Evolutionary conservation across 2,797 vertebrate genomes (phyloP), one percentile per base, ranked within the genome.

Genomic region (Propithecus perrieri): DNA sequence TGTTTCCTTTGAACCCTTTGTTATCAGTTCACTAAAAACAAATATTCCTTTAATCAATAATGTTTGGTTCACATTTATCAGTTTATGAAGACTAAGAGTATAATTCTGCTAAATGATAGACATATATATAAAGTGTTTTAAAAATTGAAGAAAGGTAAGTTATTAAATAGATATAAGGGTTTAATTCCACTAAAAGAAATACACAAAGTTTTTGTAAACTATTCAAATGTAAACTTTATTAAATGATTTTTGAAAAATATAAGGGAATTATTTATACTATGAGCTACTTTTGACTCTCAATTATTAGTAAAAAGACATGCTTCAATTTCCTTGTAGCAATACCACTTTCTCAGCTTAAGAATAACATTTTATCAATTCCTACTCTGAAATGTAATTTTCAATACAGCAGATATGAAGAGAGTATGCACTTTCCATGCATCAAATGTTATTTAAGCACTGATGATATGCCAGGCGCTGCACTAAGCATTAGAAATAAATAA

Each of bases 161-260:
- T 26, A 89, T 50, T 79, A 88, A 85, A 75, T 30, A 17, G 20
- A 78, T 78, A 74, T 33, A 53, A 95, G 50, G 15, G 26, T 71
- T 93, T 71, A 71, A 93, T 67, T 26, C 13, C 46, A 79, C 59
- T 76, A 78, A 53, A 81, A 83, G 46, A 95, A 91, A 46, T 74
- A 87, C 9, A 48, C 28, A 43, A 81, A 83, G 33, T 10, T 95
- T 87, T 59, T 65, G 24, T 5, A 74, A 88, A 80, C 50, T 91
- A 94, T 41, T 89, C 78, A 88, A 86, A 81, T 46, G 15, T 67
- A 89, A 91, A 76, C 20, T 63, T 74, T 67, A 94, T 91, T 94
- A 78, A 83, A 85, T 74, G 12, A 94, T 94, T 57, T 92, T 55
- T 94, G 50, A 96, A 33, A 76, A 59, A 28, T 57, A 59, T 12